These are phyloP conservation scores for Parazoanthus darwini DNA, from an alignment of 92 coral and sea anemone species.

Conservation along the genomic window DNA sequence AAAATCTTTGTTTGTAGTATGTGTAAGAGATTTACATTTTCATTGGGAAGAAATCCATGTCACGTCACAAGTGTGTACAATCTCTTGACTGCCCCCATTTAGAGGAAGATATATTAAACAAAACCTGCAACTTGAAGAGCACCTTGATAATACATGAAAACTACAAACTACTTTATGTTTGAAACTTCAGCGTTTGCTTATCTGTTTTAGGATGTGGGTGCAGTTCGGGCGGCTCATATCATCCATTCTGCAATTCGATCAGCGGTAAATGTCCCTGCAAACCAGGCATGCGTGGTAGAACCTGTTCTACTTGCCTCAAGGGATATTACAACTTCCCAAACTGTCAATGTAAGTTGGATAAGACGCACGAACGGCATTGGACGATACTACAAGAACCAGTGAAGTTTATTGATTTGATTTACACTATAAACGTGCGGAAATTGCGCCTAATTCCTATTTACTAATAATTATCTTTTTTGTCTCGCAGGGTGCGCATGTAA, in stretches of 20 bases:
- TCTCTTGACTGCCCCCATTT: no score
- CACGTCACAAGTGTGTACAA: no score
- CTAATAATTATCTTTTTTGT: not conserved
- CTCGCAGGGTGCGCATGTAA: slow-evolving; percentile 87
- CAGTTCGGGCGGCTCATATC: slow-evolving; percentile 66
- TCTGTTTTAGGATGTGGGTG: slow-evolving; percentile 72
- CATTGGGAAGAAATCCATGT: no score
- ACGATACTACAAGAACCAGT: not conserved
- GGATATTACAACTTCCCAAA: slow-evolving; percentile 81
- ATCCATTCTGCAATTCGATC: slow-evolving; percentile 63
- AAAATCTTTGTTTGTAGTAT: no score
- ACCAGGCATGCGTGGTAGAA: slow-evolving; percentile 66
- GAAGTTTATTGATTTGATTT: not conserved
- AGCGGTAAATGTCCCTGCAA: slow-evolving; percentile 85
- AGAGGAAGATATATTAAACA: no score
- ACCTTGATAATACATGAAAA: no score
- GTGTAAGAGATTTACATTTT: no score
- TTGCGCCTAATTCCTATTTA: no score
- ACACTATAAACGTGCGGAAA: not conserved
- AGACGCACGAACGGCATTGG: not conserved
- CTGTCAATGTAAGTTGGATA: slow-evolving; percentile 81
- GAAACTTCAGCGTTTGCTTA: not conserved
- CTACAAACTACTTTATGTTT: no score
- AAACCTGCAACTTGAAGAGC: no score
- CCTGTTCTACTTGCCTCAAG: slow-evolving; percentile 70